phyloP scores from a whole-genome alignment of 2,113 vertebrate genomes.

The Ailurus styani region DNA sequence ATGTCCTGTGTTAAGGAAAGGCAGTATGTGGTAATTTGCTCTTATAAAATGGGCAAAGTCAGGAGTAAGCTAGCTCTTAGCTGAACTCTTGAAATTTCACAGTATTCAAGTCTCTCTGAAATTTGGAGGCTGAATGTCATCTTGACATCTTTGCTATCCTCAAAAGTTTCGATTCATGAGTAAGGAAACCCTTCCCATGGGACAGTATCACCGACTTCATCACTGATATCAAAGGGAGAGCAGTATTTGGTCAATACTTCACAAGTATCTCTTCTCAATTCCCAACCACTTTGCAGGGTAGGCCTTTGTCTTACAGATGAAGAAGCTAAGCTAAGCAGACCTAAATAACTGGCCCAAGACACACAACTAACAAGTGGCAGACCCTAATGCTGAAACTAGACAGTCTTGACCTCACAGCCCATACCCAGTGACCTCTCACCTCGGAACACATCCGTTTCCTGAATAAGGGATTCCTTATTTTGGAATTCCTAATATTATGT shows the following conservation, averaged over 20 bases:
- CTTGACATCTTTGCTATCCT: conserved; percentile 11
- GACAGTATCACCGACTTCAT: neutral
- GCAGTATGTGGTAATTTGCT: neutral
- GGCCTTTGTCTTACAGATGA: neutral
- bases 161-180: conserved; percentile 29
- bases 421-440: neutral
- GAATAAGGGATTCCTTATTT: conserved; percentile 38
- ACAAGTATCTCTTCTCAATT: neutral
- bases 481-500: too few relatives aligned
- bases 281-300: conserved; percentile 25
- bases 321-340: neutral
- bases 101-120: conserved; percentile 8
- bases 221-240: conserved; percentile 8
- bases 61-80: neutral
- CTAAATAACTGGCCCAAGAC: conserved; percentile 13
- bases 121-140: conserved; percentile 14
- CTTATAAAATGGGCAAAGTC: conserved; percentile 30
- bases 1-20: conserved; percentile 12
- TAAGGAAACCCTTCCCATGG: neutral
- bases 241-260: neutral
- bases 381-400: conserved; percentile 24
- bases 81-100: conserved; percentile 35
- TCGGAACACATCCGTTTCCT: conserved; percentile 41
- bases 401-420: neutral
- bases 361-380: neutral